Percentiles rank a stretch among this genome's conserved stretches.
These are phyloP conservation scores for Amphimedon queenslandica DNA, from an alignment of 37 sponge, comb jelly and placozoan genomes.

Conservation along the genomic window DNA sequence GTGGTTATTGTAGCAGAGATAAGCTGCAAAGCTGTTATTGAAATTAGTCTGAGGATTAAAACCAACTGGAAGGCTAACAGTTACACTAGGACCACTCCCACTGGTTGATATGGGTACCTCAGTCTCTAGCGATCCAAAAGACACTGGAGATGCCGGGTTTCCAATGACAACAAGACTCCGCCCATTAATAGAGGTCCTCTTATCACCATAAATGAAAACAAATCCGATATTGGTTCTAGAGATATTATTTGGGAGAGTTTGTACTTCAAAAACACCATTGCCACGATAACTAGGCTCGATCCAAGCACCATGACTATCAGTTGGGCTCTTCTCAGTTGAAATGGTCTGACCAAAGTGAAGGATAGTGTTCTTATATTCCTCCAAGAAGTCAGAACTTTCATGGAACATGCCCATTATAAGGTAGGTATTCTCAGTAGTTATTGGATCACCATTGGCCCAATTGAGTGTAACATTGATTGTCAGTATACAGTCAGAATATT, in stretches of 20 bases:
- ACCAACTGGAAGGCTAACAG: constrained; percentile 1
- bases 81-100: background rate
- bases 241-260: constrained; percentile 32
- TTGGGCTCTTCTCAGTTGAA: background rate
- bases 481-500: constrained; percentile 48
- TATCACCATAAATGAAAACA: constrained; percentile 18
- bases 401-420: constrained; percentile 58
- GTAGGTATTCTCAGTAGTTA: background rate
- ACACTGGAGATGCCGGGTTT: background rate
- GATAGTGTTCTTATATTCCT: constrained; percentile 31
- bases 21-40: constrained; percentile 46
- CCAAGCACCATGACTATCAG: constrained; percentile 63
- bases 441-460: background rate
- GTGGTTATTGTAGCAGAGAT: constrained; percentile 45
- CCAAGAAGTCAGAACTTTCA: constrained; percentile 23
- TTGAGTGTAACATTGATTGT: constrained; percentile 55
- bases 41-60: constrained; percentile 43
- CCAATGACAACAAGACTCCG: constrained; percentile 33
- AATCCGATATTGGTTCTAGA: constrained; percentile 47
- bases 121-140: constrained; percentile 3
- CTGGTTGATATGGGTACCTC: background rate
- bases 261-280: constrained; percentile 33
- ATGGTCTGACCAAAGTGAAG: constrained; percentile 35
- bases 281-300: constrained; percentile 37
- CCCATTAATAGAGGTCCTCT: background rate